Base-by-base conservation (phyloP, 2,888 invertebrate genomes). In the Melinaea menophilus region DNA sequence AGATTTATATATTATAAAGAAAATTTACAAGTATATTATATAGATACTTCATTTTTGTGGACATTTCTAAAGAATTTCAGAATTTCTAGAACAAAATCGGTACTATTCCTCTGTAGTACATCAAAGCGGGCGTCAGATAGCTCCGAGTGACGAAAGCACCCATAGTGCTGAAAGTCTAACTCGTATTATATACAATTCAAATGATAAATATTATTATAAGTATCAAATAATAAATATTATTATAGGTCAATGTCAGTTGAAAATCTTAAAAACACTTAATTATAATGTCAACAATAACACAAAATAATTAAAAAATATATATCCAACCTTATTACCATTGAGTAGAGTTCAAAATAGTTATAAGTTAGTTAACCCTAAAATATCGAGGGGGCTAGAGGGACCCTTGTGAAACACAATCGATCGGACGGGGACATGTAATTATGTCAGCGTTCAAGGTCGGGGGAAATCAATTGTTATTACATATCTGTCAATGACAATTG, bases 391-490 rank as follows among this genome's bases (percentile, higher is more conserved):
- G 79, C 78, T 76, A 70, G 63, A 72, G 65, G 73, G 81, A 77
- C 83, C 86, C 85, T 78, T 80, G 79, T 80, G 80, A 81, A 83
- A 81, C 72, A 72, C 73, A 77, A 86, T 87, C 86, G 86, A 88
- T 86, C 77, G 80, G 62, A 71, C 70, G 81, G 83, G 82, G 82
- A 74, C 72, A 84, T 82, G 79, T 82, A 84, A 88, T 88, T 85
- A 85, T 81, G 82, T 79, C 82, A 78, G 70, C 71, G 77, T 80
- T 85, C 89, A 90, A 90, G 89, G 89, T 86, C 88, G 75, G 65
- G 65, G 72, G 77, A 69, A 65, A 68, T 73, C 72, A 70, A 67
- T 61, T 66, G 56, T 56, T 55, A 61, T 61, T 45, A 63, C 60
- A 66, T 58, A 62, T 64, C 55, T 65, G 51, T 59, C 65, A 61